Conservation (phyloP, 2,888 invertebrate species). For the Drosophila imparisetae region DNA sequence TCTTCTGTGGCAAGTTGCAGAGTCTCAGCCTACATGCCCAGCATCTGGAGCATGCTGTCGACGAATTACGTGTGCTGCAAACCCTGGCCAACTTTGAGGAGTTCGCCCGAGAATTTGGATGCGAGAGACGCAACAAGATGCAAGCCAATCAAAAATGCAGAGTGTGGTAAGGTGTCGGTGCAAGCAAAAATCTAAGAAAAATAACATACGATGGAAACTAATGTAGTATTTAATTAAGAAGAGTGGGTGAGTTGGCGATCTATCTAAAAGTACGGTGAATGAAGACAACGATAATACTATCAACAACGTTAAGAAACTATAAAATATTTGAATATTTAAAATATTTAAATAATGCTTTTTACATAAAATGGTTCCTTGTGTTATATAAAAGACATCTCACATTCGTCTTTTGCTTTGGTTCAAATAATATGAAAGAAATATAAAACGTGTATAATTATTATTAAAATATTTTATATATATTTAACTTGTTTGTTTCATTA, state of each 20-base stretch:
- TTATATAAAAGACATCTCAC: not conserved
- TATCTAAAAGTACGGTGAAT: not conserved
- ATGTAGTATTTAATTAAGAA: not conserved
- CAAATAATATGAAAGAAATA: not conserved
- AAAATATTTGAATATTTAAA: not conserved
- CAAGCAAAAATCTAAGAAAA: not conserved
- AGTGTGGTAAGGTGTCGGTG: constrained; percentile 70
- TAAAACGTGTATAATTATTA: not conserved
- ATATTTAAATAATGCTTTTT: not conserved
- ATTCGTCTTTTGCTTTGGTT: not conserved
- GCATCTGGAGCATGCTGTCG: constrained; percentile 76
- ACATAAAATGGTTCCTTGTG: not conserved
- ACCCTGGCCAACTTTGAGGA: constrained; percentile 82
- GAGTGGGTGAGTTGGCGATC: not conserved
- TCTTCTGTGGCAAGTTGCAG: constrained; percentile 81
- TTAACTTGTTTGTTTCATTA: not conserved
- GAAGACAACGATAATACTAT: not conserved
- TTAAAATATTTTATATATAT: not conserved
- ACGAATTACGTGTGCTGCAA: constrained; percentile 81
- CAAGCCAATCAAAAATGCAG: constrained; percentile 77
- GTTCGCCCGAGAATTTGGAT: constrained; percentile 77
- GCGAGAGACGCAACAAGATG: constrained; percentile 78
- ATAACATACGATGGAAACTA: not conserved
- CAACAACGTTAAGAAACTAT: not conserved
- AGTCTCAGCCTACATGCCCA: constrained; percentile 55